Evolutionary conservation across 2,113 vertebrate genomes (phyloP), one percentile per base, ranked within the genome.

Genomic region (Vireo altiloquus): DNA sequence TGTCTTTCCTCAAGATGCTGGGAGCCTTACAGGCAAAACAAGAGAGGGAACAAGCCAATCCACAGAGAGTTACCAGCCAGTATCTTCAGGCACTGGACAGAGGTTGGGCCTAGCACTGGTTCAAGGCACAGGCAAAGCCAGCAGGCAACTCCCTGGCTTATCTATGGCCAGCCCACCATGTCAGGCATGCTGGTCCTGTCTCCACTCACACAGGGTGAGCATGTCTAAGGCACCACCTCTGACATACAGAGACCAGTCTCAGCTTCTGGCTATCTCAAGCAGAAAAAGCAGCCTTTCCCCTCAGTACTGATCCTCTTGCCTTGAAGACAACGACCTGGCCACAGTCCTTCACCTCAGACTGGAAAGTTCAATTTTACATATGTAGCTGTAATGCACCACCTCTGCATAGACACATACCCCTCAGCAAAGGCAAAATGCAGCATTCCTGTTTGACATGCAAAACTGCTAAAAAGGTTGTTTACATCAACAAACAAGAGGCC

Each of bases 1-100:
- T 5, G 9, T 16, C 54, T 40, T 69, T 47, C 15, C 63, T 61
- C 40, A 66, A 65, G n/a, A 50, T n/a, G 15, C 1, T 61, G 15
- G 0, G 0, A 69, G 40, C 13, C 30, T 46, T 46, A 24, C 2
- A 7, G 22, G 28, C 25, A 78, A 82, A 78, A 75, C 22, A 56
- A 65, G 66, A 50, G 23, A 54, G 15, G 16, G 22, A 74, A 60
- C 13, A 79, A 69, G 30, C 11, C 61, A 82, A 60, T 10, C 8
- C 30, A 44, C 11, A 68, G 47, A 9, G 17, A 83, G 22, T 37
- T 56, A 56, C 13, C 16, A 81, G 44, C 10, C 44, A 16, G 27
- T 37, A 42, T 44, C 39, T 44, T 53, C 60, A 63, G 64, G 5
- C 10, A n/a, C 21, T 52, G 22, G 49, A 64, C 42, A 61, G 56